Evolutionary conservation across 2,888 invertebrate species (phyloP), one percentile per base, ranked within the genome.

Genomic region (Clostera curtula): DNA sequence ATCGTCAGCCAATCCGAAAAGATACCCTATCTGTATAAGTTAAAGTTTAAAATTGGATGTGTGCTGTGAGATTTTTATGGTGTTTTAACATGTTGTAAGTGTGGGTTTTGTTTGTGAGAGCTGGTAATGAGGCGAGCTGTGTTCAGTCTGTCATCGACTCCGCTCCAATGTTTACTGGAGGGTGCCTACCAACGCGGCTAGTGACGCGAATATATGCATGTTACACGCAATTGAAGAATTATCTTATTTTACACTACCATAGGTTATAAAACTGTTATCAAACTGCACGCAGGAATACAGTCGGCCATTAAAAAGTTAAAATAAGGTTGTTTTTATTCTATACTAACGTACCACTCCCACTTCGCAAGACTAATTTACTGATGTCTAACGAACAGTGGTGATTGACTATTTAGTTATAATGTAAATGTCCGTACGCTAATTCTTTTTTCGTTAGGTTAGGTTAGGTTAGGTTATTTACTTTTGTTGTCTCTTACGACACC

Each of bases 41-140:
- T 65, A 70, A 36, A 44, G 63, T 57, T 28, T 43, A 43, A 35
- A 56, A 55, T 66, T 10, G 45, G 36, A 19, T 42, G 46, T 23
- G 27, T 16, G 20, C 27, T 17, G 12, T 12, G 16, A 22, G 45
- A 47, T 62, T 64, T 70, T 75, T 75, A 70, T 66, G 69, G 65
- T 68, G 60, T 69, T 77, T 59, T 59, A 58, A 53, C 57, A 57
- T 56, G 60, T 47, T 52, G 42, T 57, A 50, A 55, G 59, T 57
- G 52, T 51, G 49, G 36, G 57, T 56, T 57, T 61, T 71, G 73
- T 73, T 71, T 72, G 65, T 61, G 58, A 52, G 66, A 58, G 40
- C 49, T 49, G 43, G 72, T 79, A 76, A 80, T 79, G 74, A 80
- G 71, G 56, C 50, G 54, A 49, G 56, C 80, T 82, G 82, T 28